These are phyloP conservation scores for Rhinophrynus dorsalis DNA, from an alignment of 2,797 vertebrate species.

Conservation along the genomic window DNA sequence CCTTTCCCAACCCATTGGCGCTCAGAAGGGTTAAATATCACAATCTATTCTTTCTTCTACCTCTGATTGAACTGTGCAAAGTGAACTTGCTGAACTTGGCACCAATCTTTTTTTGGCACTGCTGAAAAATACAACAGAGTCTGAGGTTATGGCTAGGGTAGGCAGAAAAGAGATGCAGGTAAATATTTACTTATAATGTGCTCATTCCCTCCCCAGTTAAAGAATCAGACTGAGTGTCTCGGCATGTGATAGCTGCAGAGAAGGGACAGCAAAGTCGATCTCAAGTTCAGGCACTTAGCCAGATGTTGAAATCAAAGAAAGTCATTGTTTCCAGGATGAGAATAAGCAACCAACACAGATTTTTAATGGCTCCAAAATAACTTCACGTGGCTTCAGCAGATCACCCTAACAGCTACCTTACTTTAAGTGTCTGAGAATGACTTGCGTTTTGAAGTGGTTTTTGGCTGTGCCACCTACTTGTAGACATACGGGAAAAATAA, in stretches of 20 bases:
- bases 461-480: too few relatives aligned
- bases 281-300: conserved; percentile 3
- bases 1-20: too few relatives aligned
- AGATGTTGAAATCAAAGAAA: conserved; percentile 6
- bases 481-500: too few relatives aligned
- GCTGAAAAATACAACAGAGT: conserved; percentile 10
- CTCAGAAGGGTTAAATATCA: too few relatives aligned
- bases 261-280: conserved; percentile 2
- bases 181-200: conserved; percentile 22
- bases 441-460: too few relatives aligned
- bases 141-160: conserved; percentile 6
- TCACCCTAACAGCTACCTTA: not conserved
- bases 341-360: not conserved
- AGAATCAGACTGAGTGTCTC: conserved; percentile 24
- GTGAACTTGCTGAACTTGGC: not conserved
- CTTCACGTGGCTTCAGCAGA: not conserved
- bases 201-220: not conserved
- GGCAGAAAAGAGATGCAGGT: conserved; percentile 17
- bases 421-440: too few relatives aligned
- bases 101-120: not conserved
- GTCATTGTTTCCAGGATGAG: conserved; percentile 1
- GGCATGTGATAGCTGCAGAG: not conserved
- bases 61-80: not conserved
- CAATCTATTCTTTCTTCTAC: too few relatives aligned
- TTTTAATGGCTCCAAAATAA: not conserved